Evolutionary conservation across 2,888 invertebrate species (phyloP).

Genomic region (Melolontha melolontha): DNA sequence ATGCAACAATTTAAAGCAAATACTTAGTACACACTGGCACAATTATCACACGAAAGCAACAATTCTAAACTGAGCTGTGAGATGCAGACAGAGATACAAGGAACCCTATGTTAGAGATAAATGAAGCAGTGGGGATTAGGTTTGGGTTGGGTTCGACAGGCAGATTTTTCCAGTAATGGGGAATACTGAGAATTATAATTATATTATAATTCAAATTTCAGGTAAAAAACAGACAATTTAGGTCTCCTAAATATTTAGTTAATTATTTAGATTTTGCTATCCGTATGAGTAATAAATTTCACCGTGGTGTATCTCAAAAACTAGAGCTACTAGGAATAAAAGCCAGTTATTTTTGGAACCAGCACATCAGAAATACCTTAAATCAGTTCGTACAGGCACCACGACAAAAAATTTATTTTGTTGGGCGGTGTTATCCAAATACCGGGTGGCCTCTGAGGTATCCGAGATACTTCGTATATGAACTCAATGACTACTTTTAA

Average conservation of each 20-base stretch:
- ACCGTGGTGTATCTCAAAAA: constrained; percentile 7
- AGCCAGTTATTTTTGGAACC: background rate
- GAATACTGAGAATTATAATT: too few species aligned
- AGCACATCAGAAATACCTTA: too few species aligned
- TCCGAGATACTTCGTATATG: too few species aligned
- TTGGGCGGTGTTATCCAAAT: too few species aligned
- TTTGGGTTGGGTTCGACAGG: constrained; percentile 2
- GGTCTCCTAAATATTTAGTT: background rate
- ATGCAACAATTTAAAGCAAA: too few species aligned
- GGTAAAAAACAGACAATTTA: background rate
- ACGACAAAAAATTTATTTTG: constrained; percentile 2
- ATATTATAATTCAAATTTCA: too few species aligned
- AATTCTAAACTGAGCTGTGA: constrained; percentile 1
- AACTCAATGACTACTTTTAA: too few species aligned
- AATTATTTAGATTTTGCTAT: constrained; percentile 9
- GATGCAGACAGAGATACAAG: background rate
- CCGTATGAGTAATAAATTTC: constrained; percentile 11
- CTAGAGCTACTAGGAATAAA: background rate
- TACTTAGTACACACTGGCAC: too few species aligned
- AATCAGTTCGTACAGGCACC: constrained; percentile 2
- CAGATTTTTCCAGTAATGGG: background rate
- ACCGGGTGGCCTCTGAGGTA: too few species aligned
- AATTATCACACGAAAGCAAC: constrained; percentile 8
- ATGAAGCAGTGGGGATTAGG: constrained; percentile 1
- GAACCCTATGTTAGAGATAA: background rate